Conservation (phyloP, 2,113 vertebrate species). For the Salminus brasiliensis region DNA sequence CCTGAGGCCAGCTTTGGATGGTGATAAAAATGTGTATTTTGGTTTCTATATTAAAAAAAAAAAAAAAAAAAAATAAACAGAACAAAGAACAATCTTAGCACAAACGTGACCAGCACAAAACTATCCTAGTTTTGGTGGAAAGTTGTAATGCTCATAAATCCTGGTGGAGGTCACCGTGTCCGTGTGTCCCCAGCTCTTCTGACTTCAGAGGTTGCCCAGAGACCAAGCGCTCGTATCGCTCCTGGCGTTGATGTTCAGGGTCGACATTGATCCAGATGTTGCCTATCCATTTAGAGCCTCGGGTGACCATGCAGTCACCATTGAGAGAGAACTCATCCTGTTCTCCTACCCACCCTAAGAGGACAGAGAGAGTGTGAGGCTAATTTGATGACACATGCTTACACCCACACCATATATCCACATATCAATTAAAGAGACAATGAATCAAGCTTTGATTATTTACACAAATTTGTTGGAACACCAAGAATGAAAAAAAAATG, state of each 20-base stretch:
- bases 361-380: neutral
- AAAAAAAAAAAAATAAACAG: too few species aligned
- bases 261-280: constrained; percentile 97
- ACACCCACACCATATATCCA: neutral
- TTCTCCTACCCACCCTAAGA: constrained; percentile 93
- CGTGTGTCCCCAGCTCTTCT: constrained; percentile 55
- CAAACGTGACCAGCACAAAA: neutral
- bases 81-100: neutral
- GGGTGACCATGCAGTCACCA: constrained; percentile 88
- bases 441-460: too few species aligned
- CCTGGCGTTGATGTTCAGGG: constrained; percentile 86
- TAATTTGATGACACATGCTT: neutral
- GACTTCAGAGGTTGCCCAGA: constrained; percentile 73
- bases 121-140: neutral
- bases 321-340: constrained; percentile 93
- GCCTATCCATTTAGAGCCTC: constrained; percentile 92
- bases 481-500: too few species aligned
- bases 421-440: too few species aligned
- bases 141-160: constrained; percentile 54
- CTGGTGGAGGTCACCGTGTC: constrained; percentile 74
- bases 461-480: too few species aligned
- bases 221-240: constrained; percentile 89
- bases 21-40: neutral
- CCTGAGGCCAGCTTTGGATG: neutral
- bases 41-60: too few species aligned